phyloP scores from a whole-genome alignment of 2,888 invertebrate genomes.

The Andrena bucephala region DNA sequence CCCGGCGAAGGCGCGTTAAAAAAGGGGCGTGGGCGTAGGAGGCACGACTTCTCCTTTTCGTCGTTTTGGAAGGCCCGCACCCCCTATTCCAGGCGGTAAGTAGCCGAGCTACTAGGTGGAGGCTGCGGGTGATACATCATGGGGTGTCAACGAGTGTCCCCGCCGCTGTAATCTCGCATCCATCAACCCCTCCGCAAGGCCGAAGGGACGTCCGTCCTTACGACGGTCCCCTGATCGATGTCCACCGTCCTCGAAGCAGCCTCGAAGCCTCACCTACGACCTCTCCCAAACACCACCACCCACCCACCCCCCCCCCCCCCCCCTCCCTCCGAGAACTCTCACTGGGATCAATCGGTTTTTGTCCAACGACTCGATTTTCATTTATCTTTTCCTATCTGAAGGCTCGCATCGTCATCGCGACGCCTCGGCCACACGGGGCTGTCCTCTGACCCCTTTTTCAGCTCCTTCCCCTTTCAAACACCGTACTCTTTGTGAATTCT shows the following conservation, averaged over 20 bases:
- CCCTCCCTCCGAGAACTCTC: constrained; percentile 41
- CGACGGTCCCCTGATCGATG: constrained; percentile 81
- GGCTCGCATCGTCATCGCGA: constrained; percentile 61
- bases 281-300: constrained; percentile 27
- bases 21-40: constrained; percentile 6
- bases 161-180: constrained; percentile 83
- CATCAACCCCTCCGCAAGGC: constrained; percentile 80
- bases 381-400: constrained; percentile 70
- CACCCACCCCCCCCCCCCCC: too few relatives aligned
- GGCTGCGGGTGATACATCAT: constrained; percentile 79
- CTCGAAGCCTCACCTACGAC: constrained; percentile 67
- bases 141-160: constrained; percentile 80
- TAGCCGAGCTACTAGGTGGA: constrained; percentile 70
- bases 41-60: constrained; percentile 57
- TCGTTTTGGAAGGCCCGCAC: constrained; percentile 45
- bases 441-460: constrained; percentile 32
- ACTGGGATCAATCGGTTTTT: constrained; percentile 72
- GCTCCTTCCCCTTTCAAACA: not conserved
- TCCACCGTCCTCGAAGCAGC: constrained; percentile 70
- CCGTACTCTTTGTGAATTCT: not conserved
- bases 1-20: constrained; percentile 1
- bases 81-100: constrained; percentile 70
- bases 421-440: constrained; percentile 4
- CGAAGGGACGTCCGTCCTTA: constrained; percentile 66
- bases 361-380: constrained; percentile 69